Conservation (phyloP, 2,113 vertebrate genomes). For the Neogale vison region DNA sequence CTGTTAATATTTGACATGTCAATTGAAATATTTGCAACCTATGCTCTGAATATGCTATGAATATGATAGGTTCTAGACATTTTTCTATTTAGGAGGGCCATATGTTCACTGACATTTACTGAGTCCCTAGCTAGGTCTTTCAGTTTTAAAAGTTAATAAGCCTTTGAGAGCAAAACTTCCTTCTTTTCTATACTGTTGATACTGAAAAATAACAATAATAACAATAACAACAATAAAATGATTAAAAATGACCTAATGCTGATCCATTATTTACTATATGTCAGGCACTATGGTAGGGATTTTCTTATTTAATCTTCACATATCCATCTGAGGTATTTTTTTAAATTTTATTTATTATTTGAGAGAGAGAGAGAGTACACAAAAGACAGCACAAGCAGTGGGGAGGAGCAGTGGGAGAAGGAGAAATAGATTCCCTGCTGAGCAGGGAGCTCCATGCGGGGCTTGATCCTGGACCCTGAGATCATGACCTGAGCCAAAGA, state of each 20-base stretch:
- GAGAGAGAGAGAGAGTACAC: not conserved
- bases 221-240: not conserved
- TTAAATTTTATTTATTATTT: not conserved
- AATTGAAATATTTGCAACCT: conserved; percentile 49
- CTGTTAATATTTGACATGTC: conserved; percentile 70
- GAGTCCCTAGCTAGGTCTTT: conserved; percentile 42
- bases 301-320: not conserved
- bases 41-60: conserved; percentile 1
- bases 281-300: not conserved
- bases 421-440: not conserved
- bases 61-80: not conserved
- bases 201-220: conserved; percentile 42
- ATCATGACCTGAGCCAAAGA: not conserved
- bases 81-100: conserved; percentile 34
- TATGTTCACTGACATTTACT: conserved; percentile 52
- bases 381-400: not conserved
- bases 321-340: not conserved
- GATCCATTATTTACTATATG: not conserved
- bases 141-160: conserved; percentile 61
- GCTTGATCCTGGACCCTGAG: not conserved
- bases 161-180: conserved; percentile 26
- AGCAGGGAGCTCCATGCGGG: not conserved
- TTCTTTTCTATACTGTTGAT: conserved; percentile 17
- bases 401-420: not conserved
- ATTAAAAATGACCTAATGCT: not conserved